A percentile compares a stretch with the other conserved stretches of the same genome.
These are phyloP conservation scores for Cynopterus brachyotis DNA, from an alignment of 2,113 vertebrate species.

Conservation along the genomic window DNA sequence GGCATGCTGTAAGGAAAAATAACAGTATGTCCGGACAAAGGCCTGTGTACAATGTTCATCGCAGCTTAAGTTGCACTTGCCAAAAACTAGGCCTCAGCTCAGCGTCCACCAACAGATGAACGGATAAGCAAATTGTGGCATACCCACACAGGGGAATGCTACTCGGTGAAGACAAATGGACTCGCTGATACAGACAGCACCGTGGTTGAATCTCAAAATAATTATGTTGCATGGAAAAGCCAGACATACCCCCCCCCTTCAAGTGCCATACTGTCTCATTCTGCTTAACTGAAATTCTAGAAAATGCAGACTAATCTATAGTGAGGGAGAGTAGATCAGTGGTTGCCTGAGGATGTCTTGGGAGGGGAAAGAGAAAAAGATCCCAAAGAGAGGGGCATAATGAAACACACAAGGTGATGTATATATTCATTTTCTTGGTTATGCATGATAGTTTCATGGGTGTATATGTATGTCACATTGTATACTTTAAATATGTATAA, in stretches of 20 bases:
- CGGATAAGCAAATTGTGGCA: not conserved
- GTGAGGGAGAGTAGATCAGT: not conserved
- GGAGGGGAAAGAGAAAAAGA: not conserved
- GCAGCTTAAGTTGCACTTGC: not conserved
- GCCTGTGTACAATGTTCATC: not conserved
- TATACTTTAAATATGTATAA: not conserved
- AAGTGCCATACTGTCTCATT: not conserved
- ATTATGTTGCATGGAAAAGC: not conserved
- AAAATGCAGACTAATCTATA: not conserved
- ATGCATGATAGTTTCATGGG: not conserved
- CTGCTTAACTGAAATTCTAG: not conserved
- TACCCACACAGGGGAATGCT: not conserved
- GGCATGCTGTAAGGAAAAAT: not conserved
- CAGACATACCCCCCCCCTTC: accelerated
- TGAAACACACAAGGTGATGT: not conserved
- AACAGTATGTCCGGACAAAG: not conserved
- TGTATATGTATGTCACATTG: not conserved
- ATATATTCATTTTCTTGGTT: not conserved
- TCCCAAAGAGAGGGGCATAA: not conserved
- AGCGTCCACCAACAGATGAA: not conserved
- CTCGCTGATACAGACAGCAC: accelerated
- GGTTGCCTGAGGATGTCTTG: not conserved
- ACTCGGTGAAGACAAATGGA: not conserved
- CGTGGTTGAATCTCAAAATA: not conserved
- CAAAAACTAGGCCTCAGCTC: not conserved